These are phyloP conservation scores for Blastobasis lacticolella DNA, from an alignment of 2,888 invertebrate genomes.

Conservation along the genomic window DNA sequence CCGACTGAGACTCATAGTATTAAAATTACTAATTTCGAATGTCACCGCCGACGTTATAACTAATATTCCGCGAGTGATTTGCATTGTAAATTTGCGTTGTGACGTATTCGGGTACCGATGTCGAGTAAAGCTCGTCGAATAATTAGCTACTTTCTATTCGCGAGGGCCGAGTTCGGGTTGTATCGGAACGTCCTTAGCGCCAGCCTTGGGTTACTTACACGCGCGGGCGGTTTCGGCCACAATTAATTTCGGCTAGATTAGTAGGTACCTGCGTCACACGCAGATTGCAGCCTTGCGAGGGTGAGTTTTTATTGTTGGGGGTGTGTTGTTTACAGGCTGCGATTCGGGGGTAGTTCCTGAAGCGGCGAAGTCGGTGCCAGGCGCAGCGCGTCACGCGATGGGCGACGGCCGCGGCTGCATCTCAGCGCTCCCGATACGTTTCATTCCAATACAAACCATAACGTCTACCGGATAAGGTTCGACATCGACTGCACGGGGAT, in stretches of 20 bases:
- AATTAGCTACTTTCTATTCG: conserved; percentile 73
- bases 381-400: conserved; percentile 53
- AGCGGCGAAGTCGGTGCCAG: conserved; percentile 66
- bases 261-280: conserved; percentile 27
- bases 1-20: conserved; percentile 68
- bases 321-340: conserved; percentile 51
- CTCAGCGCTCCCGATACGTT: conserved; percentile 39
- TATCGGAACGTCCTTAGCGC: conserved; percentile 49
- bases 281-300: conserved; percentile 28
- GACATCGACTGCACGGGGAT: too few species aligned
- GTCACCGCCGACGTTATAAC: conserved; percentile 66
- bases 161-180: conserved; percentile 27
- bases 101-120: conserved; percentile 42
- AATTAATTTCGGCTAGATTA: conserved; percentile 31
- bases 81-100: conserved; percentile 70
- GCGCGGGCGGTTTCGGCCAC: conserved; percentile 15
- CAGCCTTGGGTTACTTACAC: conserved; percentile 27
- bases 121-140: conserved; percentile 64
- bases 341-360: conserved; percentile 54
- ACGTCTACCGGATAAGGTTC: too few species aligned
- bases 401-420: conserved; percentile 41
- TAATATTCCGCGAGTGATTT: conserved; percentile 70
- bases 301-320: conserved; percentile 27
- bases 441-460: conserved; percentile 27
- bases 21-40: conserved; percentile 72